Evolutionary conservation across 1,140 invertebrate genomes (phyloP).

Genomic region (Watersipora subatra): DNA sequence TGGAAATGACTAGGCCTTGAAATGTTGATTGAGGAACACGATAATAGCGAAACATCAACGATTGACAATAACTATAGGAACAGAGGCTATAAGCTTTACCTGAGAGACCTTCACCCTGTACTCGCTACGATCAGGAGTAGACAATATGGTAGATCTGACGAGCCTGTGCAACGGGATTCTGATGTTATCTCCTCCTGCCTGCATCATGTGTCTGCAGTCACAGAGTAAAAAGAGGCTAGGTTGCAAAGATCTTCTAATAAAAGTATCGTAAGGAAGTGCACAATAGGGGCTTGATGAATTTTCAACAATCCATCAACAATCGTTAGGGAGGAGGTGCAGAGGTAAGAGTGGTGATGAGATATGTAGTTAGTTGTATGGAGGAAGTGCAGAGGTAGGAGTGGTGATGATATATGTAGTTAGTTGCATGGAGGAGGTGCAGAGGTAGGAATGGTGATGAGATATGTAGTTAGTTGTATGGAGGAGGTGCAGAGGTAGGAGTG

Average conservation of each 20-base stretch:
- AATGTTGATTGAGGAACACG: no score
- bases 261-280: no score
- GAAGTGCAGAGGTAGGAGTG: no score
- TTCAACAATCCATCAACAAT: neutral
- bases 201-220: neutral
- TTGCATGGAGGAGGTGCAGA: no score
- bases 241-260: neutral
- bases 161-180: neutral
- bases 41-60: no score
- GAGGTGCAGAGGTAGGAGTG: neutral
- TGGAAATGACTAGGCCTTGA: no score
- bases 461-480: no score
- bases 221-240: neutral
- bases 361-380: neutral
- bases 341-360: neutral
- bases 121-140: conserved; percentile 47
- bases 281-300: no score
- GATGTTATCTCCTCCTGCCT: neutral
- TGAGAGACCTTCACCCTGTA: conserved; percentile 44
- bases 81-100: no score
- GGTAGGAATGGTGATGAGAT: neutral
- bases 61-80: no score
- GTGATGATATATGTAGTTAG: no score
- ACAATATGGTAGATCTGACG: neutral
- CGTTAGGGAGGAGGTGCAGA: neutral